Evolutionary conservation across 2,113 vertebrate genomes (phyloP).

Genomic region (Dasyornis broadbenti): DNA sequence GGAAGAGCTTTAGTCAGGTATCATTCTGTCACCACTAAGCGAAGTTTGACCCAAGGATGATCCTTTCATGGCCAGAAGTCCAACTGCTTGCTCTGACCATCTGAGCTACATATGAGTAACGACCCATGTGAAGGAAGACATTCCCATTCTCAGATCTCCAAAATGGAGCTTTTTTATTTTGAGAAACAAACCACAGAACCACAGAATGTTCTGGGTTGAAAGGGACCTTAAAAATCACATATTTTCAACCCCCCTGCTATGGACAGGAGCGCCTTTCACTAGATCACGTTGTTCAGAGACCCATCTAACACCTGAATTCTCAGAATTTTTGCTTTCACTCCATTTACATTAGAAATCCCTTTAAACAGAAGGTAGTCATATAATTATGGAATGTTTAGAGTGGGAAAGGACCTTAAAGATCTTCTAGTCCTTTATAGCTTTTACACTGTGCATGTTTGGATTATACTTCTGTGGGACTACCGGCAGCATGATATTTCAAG

Average conservation of each 20-base stretch:
- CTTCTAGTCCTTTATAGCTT: not conserved
- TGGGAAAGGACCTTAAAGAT: not conserved
- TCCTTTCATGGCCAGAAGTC: not conserved
- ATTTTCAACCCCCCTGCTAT: rapidly evolving
- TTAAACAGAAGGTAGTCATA: not conserved
- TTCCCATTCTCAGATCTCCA: not conserved
- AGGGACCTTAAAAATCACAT: not conserved
- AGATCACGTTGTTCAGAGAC: rapidly evolving
- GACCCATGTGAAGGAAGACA: not conserved
- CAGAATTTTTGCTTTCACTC: not conserved
- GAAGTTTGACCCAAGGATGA: not conserved
- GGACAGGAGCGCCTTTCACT: not conserved
- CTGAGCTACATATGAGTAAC: not conserved
- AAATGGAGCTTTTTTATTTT: not conserved
- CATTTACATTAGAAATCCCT: not conserved
- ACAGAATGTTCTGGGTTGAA: not conserved
- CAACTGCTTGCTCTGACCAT: not conserved
- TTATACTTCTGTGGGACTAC: not conserved
- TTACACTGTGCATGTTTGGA: not conserved
- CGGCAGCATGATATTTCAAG: not conserved
- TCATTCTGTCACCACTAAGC: not conserved
- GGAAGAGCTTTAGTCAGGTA: not conserved
- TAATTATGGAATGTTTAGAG: not conserved
- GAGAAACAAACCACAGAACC: not conserved
- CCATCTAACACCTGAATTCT: rapidly evolving